Conservation (phyloP, 2,797 vertebrate genomes). For the Lophotriccus pileatus region DNA sequence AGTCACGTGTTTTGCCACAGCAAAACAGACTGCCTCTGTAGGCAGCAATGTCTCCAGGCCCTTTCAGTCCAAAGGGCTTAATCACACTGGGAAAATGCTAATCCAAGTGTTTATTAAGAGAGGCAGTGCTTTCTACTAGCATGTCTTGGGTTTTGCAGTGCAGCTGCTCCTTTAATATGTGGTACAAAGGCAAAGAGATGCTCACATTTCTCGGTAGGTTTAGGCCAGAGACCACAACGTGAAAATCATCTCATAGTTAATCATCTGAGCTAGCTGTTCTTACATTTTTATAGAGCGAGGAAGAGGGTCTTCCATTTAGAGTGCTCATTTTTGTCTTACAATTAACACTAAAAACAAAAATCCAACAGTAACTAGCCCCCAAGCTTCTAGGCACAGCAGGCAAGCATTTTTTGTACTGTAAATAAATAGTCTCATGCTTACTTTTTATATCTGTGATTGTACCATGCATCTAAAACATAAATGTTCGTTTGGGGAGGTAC, state of each 20-base stretch:
- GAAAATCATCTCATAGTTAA: not conserved
- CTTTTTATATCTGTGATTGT: slow-evolving; percentile 15
- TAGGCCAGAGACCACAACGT: not conserved
- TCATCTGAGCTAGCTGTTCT: not conserved
- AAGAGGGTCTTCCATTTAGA: not conserved
- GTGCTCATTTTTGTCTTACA: not conserved
- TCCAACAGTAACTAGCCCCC: not conserved
- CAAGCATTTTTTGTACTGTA: not conserved
- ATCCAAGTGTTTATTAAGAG: not conserved
- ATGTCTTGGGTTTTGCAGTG: not conserved
- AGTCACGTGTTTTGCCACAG: not conserved
- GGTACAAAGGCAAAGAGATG: not conserved
- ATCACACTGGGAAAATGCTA: not conserved
- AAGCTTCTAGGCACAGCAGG: slow-evolving; percentile 13
- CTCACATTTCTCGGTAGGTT: not conserved
- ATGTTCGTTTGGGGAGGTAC: slow-evolving; percentile 27
- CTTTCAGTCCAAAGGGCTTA: not conserved
- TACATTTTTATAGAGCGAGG: not conserved
- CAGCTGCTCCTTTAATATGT: not conserved
- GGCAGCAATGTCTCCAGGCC: not conserved
- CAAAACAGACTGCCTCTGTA: not conserved
- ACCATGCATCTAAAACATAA: slow-evolving; percentile 3
- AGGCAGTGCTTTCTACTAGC: not conserved
- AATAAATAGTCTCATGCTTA: not conserved
- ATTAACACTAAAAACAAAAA: not conserved